These are phyloP conservation scores for Acrocyrtus sp. DNA, from an alignment of 2,888 invertebrate genomes.

Conservation along the genomic window DNA sequence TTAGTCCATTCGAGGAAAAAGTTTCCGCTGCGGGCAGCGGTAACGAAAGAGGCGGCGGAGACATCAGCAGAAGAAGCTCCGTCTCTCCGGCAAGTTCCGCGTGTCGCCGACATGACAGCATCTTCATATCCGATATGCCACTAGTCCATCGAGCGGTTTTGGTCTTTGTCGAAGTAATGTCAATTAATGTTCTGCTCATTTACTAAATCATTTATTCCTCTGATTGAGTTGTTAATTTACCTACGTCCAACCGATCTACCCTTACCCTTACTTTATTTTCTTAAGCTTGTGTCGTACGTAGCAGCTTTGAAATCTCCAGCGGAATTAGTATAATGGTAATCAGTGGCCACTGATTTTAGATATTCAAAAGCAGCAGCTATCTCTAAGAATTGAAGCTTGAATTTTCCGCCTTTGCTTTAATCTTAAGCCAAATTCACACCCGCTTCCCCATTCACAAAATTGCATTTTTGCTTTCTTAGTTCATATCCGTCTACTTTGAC, in stretches of 20 bases:
- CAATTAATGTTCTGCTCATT: slow-evolving; percentile 14
- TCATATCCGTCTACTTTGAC: too few species aligned
- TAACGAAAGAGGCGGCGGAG: slow-evolving; percentile 48
- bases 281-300: too few species aligned
- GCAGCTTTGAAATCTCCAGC: too few species aligned
- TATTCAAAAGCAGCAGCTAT: too few species aligned
- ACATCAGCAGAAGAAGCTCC: slow-evolving; percentile 65
- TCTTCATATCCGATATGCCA: slow-evolving; percentile 66
- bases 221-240: not conserved
- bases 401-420: too few species aligned
- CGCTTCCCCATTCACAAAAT: too few species aligned
- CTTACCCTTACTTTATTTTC: too few species aligned
- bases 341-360: slow-evolving; percentile 49
- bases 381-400: too few species aligned
- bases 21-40: slow-evolving; percentile 38
- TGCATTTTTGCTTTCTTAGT: too few species aligned
- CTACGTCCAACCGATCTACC: not conserved
- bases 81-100: slow-evolving; percentile 66
- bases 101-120: slow-evolving; percentile 65
- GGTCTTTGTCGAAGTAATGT: slow-evolving; percentile 66
- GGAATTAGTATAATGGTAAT: slow-evolving; percentile 13
- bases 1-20: slow-evolving; percentile 61
- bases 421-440: too few species aligned
- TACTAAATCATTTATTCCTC: not conserved
- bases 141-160: slow-evolving; percentile 67